Base-by-base conservation (phyloP, 2,888 invertebrate species). In the Synanthedon tipuliformis region DNA sequence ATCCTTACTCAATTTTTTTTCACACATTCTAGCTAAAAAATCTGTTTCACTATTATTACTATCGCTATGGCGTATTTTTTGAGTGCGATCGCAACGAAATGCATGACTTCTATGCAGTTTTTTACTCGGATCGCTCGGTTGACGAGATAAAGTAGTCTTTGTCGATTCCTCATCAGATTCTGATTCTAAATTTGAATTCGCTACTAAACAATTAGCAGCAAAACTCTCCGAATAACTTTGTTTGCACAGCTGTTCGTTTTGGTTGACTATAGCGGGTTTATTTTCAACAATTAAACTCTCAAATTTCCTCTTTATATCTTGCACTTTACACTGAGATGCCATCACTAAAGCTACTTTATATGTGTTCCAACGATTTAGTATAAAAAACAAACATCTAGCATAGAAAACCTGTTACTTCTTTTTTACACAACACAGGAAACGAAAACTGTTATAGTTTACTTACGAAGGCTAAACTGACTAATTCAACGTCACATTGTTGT, bases 281-380 rank as follows among this genome's bases (percentile, higher is more conserved):
- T 63, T 71, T 50, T 84, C 81, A 4, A 63, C 64, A 54, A 69
- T 86, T 52, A 89, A 69, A 68, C 80, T 88, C 65, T 92, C 92
- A 66, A 92, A 92, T 77, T 89, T 90, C 73, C 84, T 90, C 69
- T 89, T 91, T 57, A 92, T 91, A 51, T 89, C 88, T 82, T 90
- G 91, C 50, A 92, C 92, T 79, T 78, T 76, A 56, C 78, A 70
- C 68, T 80, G 75, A 57, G 84, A 81, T 79, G 83, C 73, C 87
- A 87, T 82, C 75, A 75, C 86, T 81, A 82, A 16, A 7, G 15
- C 70, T 64, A 54, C 48, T 45, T 50, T 55, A 49, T 34, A n/a
- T 34, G 5, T 34, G 10, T 34, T 8, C 7, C 3, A 34, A 23
- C 23, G 23, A 34, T 34, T 34, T 50, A 13, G 18, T 50, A 50